These are phyloP conservation scores for Threskiornis aethiopicus DNA, from an alignment of 2,797 vertebrate genomes.

Conservation along the genomic window DNA sequence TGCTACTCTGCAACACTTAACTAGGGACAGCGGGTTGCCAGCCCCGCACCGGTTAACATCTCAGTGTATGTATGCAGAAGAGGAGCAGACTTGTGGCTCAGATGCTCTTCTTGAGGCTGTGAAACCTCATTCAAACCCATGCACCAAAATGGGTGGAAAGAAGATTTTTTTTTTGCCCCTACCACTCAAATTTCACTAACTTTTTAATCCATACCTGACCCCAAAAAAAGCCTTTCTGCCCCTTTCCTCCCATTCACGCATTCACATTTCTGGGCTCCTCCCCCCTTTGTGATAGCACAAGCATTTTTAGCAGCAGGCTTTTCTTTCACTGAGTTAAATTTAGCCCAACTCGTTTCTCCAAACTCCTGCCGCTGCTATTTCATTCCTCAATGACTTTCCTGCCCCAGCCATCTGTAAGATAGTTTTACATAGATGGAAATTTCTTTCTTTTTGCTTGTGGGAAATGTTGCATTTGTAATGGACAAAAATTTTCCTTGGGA, in stretches of 20 bases:
- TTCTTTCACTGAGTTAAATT: slow-evolving; percentile 36
- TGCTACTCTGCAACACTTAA: background rate
- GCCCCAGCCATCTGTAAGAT: background rate
- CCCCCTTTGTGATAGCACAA: background rate
- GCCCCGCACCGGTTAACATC: rapidly evolving
- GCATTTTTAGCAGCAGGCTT: background rate
- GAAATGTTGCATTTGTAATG: background rate
- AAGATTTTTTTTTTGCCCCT: background rate
- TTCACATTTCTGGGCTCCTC: background rate
- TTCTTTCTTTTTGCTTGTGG: background rate
- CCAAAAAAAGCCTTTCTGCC: background rate
- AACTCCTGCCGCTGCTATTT: background rate
- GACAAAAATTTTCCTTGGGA: background rate
- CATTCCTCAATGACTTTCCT: background rate
- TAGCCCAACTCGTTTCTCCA: background rate
- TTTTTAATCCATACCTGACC: background rate
- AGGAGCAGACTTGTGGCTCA: background rate
- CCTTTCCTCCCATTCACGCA: slow-evolving; percentile 3
- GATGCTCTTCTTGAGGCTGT: background rate
- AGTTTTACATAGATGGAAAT: background rate
- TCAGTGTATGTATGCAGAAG: background rate
- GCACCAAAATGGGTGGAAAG: background rate
- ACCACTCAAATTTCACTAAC: background rate
- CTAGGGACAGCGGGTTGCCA: background rate
- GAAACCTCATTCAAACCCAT: background rate